Evolutionary conservation across 2,113 vertebrate species (phyloP), one percentile per base, ranked within the genome.

Genomic region (Silurus meridionalis): DNA sequence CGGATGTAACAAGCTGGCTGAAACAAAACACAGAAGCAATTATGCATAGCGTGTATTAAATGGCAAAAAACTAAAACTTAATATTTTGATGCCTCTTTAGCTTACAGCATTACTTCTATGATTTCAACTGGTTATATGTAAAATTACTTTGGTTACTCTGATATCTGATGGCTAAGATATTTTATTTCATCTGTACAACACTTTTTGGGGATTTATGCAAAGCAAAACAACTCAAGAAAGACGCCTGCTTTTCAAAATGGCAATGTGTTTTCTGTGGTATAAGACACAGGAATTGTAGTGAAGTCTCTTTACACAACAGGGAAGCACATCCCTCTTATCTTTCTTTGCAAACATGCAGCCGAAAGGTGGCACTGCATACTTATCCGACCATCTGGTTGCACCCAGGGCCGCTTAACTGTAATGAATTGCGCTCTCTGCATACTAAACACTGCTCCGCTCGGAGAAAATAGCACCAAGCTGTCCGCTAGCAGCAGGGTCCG

Each of bases 361-460:
- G 90, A 93, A 90, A 93, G 93, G 89, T 93, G 92, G 92, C 92
- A 93, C 91, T 94, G 89, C 92, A 83, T 88, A 87, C 91, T 91
- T 93, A 90, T 90, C 88, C 87, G 88, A 91, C 87, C 80, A 23
- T 84, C 86, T 88, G 25, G 13, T 55, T 64, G 57, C 82, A 58
- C 66, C 46, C 11, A 72, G 79, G 83, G 66, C 86, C 83, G 69
- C 55, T 84, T 84, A 90, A 86, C 85, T 85, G 90, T 85, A 89
- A 90, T 88, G 85, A 85, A 86, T 83, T 83, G 58, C 85, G 85
- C 87, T 87, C 81, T 37, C 87, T 87, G 82, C 89, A 88, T 85
- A 87, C 77, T 86, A 87, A 87, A 90, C 85, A 82, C 80, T 61
- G 46, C 74, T 85, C 75, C 60, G 50, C 81, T 81, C 81, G 74